Percentiles rank a stretch among this genome's conserved stretches.
These are phyloP conservation scores for Brachymystax lenok DNA, from an alignment of 2,797 vertebrate genomes.

Conservation along the genomic window DNA sequence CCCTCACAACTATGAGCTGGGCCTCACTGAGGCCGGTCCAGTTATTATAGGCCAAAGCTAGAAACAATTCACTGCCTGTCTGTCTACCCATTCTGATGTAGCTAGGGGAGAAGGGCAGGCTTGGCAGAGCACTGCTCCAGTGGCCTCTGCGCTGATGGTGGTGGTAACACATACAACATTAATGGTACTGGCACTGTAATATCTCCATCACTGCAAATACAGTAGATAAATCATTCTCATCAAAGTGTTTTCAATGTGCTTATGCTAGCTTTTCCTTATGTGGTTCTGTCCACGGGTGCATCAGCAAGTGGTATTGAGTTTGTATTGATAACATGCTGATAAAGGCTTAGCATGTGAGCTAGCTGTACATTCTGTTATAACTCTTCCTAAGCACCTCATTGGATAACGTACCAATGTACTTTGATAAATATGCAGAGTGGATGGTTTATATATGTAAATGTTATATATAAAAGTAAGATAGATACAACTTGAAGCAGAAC, in stretches of 20 bases:
- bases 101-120: conserved; percentile 8
- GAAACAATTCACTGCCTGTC: conserved; percentile 38
- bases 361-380: too few species aligned
- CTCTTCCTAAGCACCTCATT: neutral
- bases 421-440: neutral
- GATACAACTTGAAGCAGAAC: neutral
- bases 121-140: neutral
- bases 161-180: conserved; percentile 6
- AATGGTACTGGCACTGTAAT: neutral
- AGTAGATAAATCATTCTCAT: neutral
- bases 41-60: conserved; percentile 52
- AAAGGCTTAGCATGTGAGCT: neutral
- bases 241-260: neutral
- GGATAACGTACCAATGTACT: too few species aligned
- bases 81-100: conserved; percentile 13
- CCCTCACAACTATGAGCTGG: conserved; percentile 48
- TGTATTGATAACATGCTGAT: neutral
- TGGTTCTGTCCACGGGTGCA: neutral
- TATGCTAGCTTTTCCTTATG: neutral
- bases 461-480: neutral
- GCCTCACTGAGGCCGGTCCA: conserved; percentile 37
- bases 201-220: neutral
- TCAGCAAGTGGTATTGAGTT: neutral
- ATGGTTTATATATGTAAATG: neutral
- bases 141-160: neutral